These are phyloP conservation scores for Mythimna lalbum DNA, from an alignment of 2,888 invertebrate species.

Conservation along the genomic window DNA sequence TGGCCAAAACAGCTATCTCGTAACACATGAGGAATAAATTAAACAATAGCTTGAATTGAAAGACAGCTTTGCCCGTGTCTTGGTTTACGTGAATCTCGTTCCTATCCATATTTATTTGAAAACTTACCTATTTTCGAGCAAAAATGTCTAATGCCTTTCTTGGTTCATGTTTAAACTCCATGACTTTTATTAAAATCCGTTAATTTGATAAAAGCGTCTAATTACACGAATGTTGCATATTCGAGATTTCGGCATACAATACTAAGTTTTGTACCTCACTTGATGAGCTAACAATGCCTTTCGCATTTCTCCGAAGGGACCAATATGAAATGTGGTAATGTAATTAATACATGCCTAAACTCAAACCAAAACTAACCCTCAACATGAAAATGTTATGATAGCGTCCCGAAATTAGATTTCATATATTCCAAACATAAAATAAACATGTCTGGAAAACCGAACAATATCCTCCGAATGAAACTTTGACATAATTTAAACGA, in stretches of 20 bases:
- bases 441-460: slow-evolving; percentile 20
- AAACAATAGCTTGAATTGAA: not conserved
- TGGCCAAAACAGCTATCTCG: no score
- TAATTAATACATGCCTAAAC: slow-evolving; percentile 20
- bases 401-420: slow-evolving; percentile 10
- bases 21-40: not conserved
- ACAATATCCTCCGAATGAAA: slow-evolving; percentile 31
- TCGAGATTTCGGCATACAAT: not conserved
- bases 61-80: not conserved
- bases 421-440: slow-evolving; percentile 32
- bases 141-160: not conserved
- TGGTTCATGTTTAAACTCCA: not conserved
- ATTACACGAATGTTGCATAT: not conserved
- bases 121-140: not conserved
- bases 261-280: not conserved
- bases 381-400: slow-evolving; percentile 24
- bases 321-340: not conserved
- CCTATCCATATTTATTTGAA: not conserved
- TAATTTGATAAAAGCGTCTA: not conserved
- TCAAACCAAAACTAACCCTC: slow-evolving; percentile 15
- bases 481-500: slow-evolving; percentile 46
- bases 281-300: not conserved
- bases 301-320: not conserved
- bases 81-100: not conserved
- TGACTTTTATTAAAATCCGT: not conserved